Evolutionary conservation across 35 echinoderm and acorn worm genomes (phyloP), one percentile per base, ranked within the genome.

Genomic region (Chiridota heheva): DNA sequence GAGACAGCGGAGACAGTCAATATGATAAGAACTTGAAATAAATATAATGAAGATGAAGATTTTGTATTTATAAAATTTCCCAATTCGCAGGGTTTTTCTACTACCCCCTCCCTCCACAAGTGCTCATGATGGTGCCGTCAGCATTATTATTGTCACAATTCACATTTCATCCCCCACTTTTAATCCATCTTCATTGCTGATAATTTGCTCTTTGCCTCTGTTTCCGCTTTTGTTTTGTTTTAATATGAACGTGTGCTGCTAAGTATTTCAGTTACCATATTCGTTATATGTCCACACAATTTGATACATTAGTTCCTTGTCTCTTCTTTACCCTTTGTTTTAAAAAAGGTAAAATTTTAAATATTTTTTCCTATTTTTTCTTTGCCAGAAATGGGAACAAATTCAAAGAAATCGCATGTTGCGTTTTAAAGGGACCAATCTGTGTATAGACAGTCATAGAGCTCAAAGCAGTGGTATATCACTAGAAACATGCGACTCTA

Each of bases 371-470:
- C 40, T 61, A 26, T 62, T 49, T 13, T 63, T 17, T 68, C n/a
- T 58, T 70, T 69, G 59, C 2, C 72, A 96, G 93, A 96, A 91
- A 86, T 96, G 93, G 93, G 93, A 96, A 15, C 93, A 91, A 70
- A 56, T 62, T 7, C 69, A 87, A 30, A 72, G 60, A 43, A 83
- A 87, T 39, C 77, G 91, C 24, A 61, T 84, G 81, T 73, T 91
- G 41, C 73, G 86, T 45, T 73, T 84, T 31, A 63, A 63, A 49
- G 72, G 70, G 30, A 56, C 84, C 30, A 61, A 91, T 29, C 63
- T 97, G 1, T 97, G 93, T 69, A 78, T 97, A 46, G 93, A 97
- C 59, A 91, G 93, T 59, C 80, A 87, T 39, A 81, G 78, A 5
- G 33, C 67, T 7, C 84, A 88, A 81, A 39, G 63, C 53, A 60